Conservation (phyloP, 2,888 invertebrate genomes). For the Thyatira batis region DNA sequence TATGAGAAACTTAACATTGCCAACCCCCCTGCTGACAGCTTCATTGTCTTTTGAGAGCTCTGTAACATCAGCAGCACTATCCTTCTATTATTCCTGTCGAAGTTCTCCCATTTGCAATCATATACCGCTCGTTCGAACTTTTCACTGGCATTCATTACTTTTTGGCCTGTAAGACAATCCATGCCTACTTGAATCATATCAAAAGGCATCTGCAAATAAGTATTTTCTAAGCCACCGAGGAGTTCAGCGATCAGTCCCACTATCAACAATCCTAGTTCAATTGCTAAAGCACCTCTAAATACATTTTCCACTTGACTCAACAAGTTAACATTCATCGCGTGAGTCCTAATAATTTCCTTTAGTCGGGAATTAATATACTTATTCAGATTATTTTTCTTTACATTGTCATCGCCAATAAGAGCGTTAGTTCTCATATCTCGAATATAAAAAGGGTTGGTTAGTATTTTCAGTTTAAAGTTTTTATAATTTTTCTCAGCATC, state of each 20-base stretch:
- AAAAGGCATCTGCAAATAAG: slow-evolving; percentile 50
- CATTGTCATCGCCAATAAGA: not conserved
- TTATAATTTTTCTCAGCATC: slow-evolving; percentile 33
- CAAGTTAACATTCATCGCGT: slow-evolving; percentile 39
- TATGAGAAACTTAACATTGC: slow-evolving; percentile 34
- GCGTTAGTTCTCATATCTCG: not conserved
- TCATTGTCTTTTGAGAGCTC: slow-evolving; percentile 43
- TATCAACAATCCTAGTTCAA: slow-evolving; percentile 47
- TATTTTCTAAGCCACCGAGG: slow-evolving; percentile 58
- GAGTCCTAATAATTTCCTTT: slow-evolving; percentile 37
- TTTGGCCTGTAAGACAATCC: slow-evolving; percentile 49
- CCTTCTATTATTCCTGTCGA: slow-evolving; percentile 38
- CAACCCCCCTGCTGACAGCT: slow-evolving; percentile 44
- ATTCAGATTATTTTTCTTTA: slow-evolving; percentile 33
- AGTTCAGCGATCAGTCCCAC: slow-evolving; percentile 50
- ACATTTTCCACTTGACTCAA: slow-evolving; percentile 39
- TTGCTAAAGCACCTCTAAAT: slow-evolving; percentile 46
- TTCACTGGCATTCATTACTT: slow-evolving; percentile 40
- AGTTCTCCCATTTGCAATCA: slow-evolving; percentile 46
- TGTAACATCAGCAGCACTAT: slow-evolving; percentile 42
- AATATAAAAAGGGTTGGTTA: slow-evolving; percentile 1
- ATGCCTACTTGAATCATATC: slow-evolving; percentile 47
- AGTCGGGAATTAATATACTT: slow-evolving; percentile 38
- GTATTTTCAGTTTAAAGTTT: not conserved
- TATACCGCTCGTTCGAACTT: slow-evolving; percentile 41